phyloP scores from a whole-genome alignment of 2,797 vertebrate genomes.

The Anguilla pacifica region DNA sequence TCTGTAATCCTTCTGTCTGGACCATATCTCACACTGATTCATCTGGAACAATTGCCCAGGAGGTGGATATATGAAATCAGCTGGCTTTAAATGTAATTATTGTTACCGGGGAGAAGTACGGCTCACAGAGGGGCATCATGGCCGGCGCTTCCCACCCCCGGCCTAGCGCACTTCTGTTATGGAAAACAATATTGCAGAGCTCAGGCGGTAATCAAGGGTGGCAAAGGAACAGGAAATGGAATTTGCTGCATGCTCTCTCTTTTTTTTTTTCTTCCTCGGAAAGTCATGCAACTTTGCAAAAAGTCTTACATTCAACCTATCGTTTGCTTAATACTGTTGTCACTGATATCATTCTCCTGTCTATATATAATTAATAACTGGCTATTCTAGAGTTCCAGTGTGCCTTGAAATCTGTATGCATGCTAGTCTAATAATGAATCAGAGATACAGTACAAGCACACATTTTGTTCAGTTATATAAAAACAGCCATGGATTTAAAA shows the following conservation, averaged over 20 bases:
- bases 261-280: background rate
- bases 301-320: background rate
- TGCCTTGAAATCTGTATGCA: background rate
- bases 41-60: conserved; percentile 65
- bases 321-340: background rate
- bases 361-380: background rate
- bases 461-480: background rate
- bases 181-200: conserved; percentile 64
- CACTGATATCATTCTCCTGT: background rate
- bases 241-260: background rate
- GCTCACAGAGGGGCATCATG: conserved; percentile 48
- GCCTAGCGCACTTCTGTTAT: conserved; percentile 65
- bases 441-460: background rate
- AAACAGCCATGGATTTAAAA: background rate
- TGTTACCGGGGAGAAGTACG: conserved; percentile 60
- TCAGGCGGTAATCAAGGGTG: conserved; percentile 41
- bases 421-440: background rate
- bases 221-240: background rate
- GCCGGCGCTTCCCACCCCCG: conserved; percentile 55
- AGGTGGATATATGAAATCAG: conserved; percentile 71
- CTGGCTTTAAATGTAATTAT: conserved; percentile 69
- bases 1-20: conserved; percentile 13
- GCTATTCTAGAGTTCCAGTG: background rate
- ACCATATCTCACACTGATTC: background rate
- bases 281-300: background rate